Percentiles rank a stretch among this genome's conserved stretches.
Conservation (phyloP, 2,888 invertebrate genomes). For the Gari tellinella region DNA sequence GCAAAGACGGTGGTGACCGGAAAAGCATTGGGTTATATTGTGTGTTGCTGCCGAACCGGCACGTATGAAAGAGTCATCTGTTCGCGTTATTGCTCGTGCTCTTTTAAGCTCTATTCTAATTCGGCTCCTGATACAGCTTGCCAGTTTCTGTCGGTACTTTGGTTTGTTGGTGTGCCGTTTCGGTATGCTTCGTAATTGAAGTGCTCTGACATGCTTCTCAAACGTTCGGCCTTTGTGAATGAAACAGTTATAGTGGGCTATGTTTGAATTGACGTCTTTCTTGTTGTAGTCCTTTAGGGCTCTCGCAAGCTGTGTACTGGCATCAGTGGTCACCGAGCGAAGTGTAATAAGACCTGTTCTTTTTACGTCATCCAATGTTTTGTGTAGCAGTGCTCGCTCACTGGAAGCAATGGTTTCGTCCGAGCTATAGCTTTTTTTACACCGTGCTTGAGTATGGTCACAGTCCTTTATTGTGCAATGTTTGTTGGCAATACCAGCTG, state of each 20-base stretch:
- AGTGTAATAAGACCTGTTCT: neutral
- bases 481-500: constrained; percentile 6
- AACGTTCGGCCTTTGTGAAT: constrained; percentile 3
- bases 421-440: too few species aligned
- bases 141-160: neutral
- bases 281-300: constrained; percentile 4
- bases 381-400: neutral
- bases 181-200: neutral
- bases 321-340: too few species aligned
- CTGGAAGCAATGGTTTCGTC: neutral
- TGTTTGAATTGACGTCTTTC: neutral
- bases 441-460: neutral
- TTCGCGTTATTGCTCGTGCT: neutral
- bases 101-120: constrained; percentile 1
- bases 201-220: too few species aligned
- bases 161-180: neutral
- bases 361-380: neutral
- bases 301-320: constrained; percentile 3
- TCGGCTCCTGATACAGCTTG: neutral
- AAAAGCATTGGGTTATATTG: neutral
- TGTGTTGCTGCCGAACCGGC: neutral
- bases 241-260: constrained; percentile 1
- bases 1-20: constrained; percentile 1
- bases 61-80: neutral
- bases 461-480: neutral